Evolutionary conservation across 2,113 vertebrate genomes (phyloP), one percentile per base, ranked within the genome.

Genomic region (Ptychochromis oligacanthus): DNA sequence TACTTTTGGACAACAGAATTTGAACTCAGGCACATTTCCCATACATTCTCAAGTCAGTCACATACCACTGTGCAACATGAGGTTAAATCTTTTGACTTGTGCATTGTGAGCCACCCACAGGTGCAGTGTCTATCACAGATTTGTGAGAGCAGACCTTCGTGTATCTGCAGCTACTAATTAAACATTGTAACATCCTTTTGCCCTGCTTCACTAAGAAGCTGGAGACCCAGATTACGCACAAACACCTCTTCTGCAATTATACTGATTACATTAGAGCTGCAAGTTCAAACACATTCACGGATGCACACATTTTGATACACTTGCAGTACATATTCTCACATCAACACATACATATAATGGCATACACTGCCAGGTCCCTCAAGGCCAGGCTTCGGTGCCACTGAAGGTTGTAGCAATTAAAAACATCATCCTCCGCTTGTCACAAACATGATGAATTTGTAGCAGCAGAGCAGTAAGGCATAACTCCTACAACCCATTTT

Each of bases 361-460:
- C 62, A 20, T 56, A 34, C 17, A 28, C 58, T 72, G 65, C 77
- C 79, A 67, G 89, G 84, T 95, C 93, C 93, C 92, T 92, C 18
- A 87, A 89, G 93, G 88, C 87, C 82, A 80, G 86, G 89, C 88
- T 78, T 81, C 64, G 31, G 80, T 88, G 85, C 85, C 91, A 92
- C 90, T 80, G 89, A 89, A 93, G 92, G 89, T 92, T 94, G 91
- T 92, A 92, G 86, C 91, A 95, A 95, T 95, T 95, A 95, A 93
- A 93, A 95, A 92, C 87, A 92, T 94, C 91, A 89, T 93, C 92
- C 91, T 89, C 82, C 55, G 86, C 81, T 93, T 94, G 94, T 93
- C 92, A 95, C 88, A 93, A 92, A 93, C 88, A 92, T 95, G 93
- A 95, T 94, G 92, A 93, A 94, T 94, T 93, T 89, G 88, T 89